Conservation (phyloP, 2,888 invertebrate species). For the Athetis lepigone region DNA sequence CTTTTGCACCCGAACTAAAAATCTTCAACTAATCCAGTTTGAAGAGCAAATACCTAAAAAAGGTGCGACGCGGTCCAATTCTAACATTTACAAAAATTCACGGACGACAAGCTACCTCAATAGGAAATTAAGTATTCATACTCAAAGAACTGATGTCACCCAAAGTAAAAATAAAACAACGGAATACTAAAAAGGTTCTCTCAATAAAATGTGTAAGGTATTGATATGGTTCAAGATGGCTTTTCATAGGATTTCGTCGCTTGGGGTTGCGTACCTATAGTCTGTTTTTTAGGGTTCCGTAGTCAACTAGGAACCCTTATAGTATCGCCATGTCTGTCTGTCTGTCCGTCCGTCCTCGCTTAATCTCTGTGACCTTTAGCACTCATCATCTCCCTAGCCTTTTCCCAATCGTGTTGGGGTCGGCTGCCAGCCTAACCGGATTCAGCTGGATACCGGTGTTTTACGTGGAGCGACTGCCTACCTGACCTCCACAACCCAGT, state of each 20-base stretch:
- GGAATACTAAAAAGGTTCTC: slow-evolving; percentile 23
- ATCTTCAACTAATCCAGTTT: not conserved
- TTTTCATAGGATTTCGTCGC: not conserved
- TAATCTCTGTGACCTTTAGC: no score
- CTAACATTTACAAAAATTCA: slow-evolving; percentile 33
- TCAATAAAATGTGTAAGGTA: slow-evolving; percentile 29
- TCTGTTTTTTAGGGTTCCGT: no score
- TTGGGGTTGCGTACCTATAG: no score
- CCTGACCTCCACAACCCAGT: no score
- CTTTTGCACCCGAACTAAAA: not conserved
- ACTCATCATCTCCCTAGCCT: no score
- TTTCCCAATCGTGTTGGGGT: no score
- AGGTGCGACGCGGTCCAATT: slow-evolving; percentile 21
- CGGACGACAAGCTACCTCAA: slow-evolving; percentile 36
- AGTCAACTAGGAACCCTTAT: no score
- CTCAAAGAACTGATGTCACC: slow-evolving; percentile 42
- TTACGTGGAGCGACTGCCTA: no score
- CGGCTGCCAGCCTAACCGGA: no score
- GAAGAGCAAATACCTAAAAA: slow-evolving; percentile 30
- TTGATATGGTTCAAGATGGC: slow-evolving; percentile 1
- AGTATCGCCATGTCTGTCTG: no score
- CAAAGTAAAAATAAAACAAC: slow-evolving; percentile 32
- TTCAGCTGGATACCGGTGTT: no score
- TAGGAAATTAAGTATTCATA: slow-evolving; percentile 33
- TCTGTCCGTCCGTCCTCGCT: no score